These are phyloP conservation scores for Cinara cedri DNA, from an alignment of 2,888 invertebrate genomes.

Conservation along the genomic window DNA sequence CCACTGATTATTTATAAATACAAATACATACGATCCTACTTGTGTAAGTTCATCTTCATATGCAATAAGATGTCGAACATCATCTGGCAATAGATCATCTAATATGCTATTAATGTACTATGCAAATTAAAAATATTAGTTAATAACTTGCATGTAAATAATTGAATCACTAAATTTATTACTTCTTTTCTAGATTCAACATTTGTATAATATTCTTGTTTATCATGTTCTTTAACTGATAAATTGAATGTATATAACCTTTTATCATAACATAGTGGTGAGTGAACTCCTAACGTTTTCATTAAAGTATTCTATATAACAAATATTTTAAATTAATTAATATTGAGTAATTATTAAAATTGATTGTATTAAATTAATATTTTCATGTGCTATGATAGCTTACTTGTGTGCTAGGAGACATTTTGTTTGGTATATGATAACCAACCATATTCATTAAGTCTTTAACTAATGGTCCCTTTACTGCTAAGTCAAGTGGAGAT, in stretches of 20 bases:
- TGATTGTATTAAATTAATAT: not conserved
- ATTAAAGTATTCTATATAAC: constrained; percentile 51
- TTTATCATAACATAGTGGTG: constrained; percentile 66
- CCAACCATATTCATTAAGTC: constrained; percentile 92
- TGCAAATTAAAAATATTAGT: not conserved
- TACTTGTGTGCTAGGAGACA: constrained; percentile 59
- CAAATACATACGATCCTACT: constrained; percentile 65
- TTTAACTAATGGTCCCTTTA: constrained; percentile 90
- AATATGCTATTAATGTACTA: constrained; percentile 77
- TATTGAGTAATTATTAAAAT: not conserved
- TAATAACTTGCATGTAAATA: not conserved
- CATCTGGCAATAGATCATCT: constrained; percentile 85
- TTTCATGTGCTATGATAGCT: not conserved
- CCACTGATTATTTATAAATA: not conserved
- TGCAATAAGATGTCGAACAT: constrained; percentile 81
- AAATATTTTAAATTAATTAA: not conserved
- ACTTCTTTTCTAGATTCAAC: constrained; percentile 68
- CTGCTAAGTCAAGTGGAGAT: constrained; percentile 85
- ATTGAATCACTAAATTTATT: constrained; percentile 31
- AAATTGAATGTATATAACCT: constrained; percentile 73
- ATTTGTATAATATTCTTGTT: constrained; percentile 69
- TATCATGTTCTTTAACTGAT: constrained; percentile 73
- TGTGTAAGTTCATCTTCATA: constrained; percentile 89
- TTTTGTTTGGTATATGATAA: constrained; percentile 75
- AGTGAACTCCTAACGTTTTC: constrained; percentile 47